Base-by-base conservation (phyloP, 2,888 invertebrate genomes). In the Macrostomum cliftonense region DNA sequence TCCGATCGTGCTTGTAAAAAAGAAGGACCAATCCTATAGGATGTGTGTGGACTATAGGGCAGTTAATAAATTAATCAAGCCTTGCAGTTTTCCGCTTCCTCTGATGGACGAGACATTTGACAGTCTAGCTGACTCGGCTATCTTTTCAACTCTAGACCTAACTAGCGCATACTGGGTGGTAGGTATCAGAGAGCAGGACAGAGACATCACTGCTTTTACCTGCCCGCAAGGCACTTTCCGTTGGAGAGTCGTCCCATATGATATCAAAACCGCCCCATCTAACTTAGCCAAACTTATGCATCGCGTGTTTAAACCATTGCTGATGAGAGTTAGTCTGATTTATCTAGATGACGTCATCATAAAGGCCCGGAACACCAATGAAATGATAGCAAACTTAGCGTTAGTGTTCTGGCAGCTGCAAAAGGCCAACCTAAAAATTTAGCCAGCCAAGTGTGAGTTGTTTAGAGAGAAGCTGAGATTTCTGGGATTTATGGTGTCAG, bases 1-100 rank as follows among this genome's bases (percentile, higher is more conserved):
- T 11, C 16, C 47, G 2, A 20, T 36, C 11, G 49, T 51, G 2
- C 17, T 51, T 1, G 51, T 51, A 1, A 44, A 39, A 19, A 51
- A 51, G 42, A 51, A 50, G 20, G 51, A 51, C 36, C 42, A 38
- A 11, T 12, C 16, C 2, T 11, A 42, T 13, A 12, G 48, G 19
- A 20, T 13, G 11, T 42, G 50, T 17, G 17, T 50, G 11, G 48
- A 49, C 39, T 50, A 20, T 40, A 17, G 47, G 13, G 14, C 13
- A 1, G 16, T 50, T 12, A 50, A 50, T 14, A 7, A 16, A 4
- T 14, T 43, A 12, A 51, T 28, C 51, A 14, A 47, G 20, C n/a
- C 38, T 19, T 17, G 49, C 38, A 20, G 37, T 2, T 14, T 46
- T n/a, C 20, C 43, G 42, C 43, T 47, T 14, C 47, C 43, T 2